Percentiles rank a stretch among this genome's conserved stretches.
Evolutionary conservation across 2,797 vertebrate species (phyloP).

Genomic region (Loris lydekkerianus): DNA sequence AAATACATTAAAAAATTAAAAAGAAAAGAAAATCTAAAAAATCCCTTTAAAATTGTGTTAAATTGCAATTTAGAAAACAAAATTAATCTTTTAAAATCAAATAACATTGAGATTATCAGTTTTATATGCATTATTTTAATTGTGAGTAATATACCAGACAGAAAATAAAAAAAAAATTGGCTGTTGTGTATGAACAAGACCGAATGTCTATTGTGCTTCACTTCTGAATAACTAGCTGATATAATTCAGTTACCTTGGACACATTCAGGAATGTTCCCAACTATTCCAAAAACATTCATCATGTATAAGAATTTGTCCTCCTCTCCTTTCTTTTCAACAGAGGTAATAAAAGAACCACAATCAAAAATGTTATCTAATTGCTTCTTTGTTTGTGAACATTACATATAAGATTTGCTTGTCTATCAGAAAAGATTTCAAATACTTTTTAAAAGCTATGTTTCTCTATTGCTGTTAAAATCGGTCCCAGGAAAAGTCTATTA

Average conservation of each 20-base stretch:
- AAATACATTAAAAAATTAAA: neutral
- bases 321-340: slow-evolving; percentile 34
- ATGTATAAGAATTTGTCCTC: slow-evolving; percentile 49
- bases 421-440: slow-evolving; percentile 58
- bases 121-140: slow-evolving; percentile 76
- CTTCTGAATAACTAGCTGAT: slow-evolving; percentile 74
- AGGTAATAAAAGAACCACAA: neutral
- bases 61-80: slow-evolving; percentile 55
- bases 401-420: slow-evolving; percentile 63
- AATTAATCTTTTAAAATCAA: slow-evolving; percentile 74
- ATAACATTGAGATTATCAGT: slow-evolving; percentile 70
- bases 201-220: slow-evolving; percentile 52
- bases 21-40: neutral
- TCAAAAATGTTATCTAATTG: neutral
- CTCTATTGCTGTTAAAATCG: slow-evolving; percentile 55
- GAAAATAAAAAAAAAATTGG: slow-evolving; percentile 65
- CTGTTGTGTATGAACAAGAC: slow-evolving; percentile 22
- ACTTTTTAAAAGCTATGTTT: neutral
- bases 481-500: neutral
- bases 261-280: slow-evolving; percentile 75
- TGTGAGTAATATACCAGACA: slow-evolving; percentile 72
- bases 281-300: slow-evolving; percentile 73
- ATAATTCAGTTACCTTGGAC: slow-evolving; percentile 74
- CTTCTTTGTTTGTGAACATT: neutral
- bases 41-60: neutral